Percentiles rank a stretch among this genome's conserved stretches.
phyloP scores from a whole-genome alignment of 2,113 vertebrate genomes.

The Acanthisitta chloris region DNA sequence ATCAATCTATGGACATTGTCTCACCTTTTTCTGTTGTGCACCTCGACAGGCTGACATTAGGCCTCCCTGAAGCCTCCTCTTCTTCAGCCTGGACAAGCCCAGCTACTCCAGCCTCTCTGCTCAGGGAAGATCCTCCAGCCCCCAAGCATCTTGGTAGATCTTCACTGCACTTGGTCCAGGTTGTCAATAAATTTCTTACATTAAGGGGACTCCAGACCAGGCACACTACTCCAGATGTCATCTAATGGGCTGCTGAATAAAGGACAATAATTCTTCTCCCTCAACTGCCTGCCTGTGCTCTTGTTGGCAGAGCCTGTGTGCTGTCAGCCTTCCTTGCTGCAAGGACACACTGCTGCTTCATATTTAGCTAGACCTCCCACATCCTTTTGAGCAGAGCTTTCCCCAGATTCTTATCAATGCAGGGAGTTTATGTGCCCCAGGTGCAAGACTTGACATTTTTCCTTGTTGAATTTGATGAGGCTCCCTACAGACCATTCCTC shows the following conservation, averaged over 20 bases:
- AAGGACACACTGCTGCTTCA: neutral
- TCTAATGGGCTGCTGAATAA: neutral
- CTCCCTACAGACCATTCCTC: neutral
- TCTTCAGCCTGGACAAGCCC: neutral
- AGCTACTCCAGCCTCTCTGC: neutral
- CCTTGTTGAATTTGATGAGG: constrained; percentile 1
- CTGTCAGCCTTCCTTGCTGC: neutral
- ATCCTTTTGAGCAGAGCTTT: neutral
- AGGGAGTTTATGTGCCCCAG: neutral
- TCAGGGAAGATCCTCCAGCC: neutral
- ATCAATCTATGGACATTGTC: neutral
- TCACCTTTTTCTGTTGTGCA: neutral
- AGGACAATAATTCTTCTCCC: neutral
- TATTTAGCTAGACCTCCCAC: neutral
- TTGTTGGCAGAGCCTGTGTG: neutral
- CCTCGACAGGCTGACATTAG: neutral
- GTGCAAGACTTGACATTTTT: constrained; percentile 6
- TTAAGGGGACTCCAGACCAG: neutral
- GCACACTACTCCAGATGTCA: neutral
- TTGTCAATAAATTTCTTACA: neutral
- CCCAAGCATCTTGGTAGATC: neutral
- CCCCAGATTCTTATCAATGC: neutral
- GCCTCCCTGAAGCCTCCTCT: neutral
- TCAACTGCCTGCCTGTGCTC: neutral
- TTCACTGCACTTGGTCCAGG: neutral